phyloP scores from a whole-genome alignment of 2,888 invertebrate genomes.

The Thysanoteuthis rhombus region DNA sequence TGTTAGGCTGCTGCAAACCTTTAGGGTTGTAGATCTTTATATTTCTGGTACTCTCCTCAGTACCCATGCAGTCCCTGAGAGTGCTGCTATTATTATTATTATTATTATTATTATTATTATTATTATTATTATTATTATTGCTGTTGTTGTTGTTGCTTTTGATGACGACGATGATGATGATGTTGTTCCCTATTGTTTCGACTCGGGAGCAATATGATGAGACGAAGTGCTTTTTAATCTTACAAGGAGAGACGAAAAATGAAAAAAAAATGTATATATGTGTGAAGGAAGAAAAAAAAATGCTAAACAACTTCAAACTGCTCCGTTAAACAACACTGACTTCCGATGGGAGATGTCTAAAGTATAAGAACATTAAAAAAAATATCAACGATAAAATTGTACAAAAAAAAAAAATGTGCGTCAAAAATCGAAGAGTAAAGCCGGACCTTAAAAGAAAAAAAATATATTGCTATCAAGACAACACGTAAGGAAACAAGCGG shows the following conservation, averaged over 20 bases:
- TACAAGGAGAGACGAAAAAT: neutral
- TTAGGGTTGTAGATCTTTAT: no score
- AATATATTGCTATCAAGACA: neutral
- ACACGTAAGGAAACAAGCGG: neutral
- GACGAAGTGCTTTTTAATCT: neutral
- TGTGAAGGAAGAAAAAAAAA: neutral
- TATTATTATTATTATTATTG: no score
- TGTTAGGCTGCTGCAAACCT: no score
- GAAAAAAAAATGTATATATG: neutral
- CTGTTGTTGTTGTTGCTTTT: no score
- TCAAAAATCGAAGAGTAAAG: neutral
- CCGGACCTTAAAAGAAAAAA: neutral
- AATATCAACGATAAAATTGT: neutral
- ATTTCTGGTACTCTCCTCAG: no score
- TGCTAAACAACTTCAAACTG: neutral
- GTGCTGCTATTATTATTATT: no score
- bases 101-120: no score
- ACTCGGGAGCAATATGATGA: neutral
- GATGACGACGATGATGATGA: no score
- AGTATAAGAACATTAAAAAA: neutral
- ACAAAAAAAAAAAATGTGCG: neutral
- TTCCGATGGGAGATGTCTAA: neutral
- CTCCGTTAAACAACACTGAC: neutral
- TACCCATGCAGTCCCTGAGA: no score
- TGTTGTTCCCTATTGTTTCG: neutral